Evolutionary conservation across 2,888 invertebrate genomes (phyloP).

Genomic region (Cephus runcator): DNA sequence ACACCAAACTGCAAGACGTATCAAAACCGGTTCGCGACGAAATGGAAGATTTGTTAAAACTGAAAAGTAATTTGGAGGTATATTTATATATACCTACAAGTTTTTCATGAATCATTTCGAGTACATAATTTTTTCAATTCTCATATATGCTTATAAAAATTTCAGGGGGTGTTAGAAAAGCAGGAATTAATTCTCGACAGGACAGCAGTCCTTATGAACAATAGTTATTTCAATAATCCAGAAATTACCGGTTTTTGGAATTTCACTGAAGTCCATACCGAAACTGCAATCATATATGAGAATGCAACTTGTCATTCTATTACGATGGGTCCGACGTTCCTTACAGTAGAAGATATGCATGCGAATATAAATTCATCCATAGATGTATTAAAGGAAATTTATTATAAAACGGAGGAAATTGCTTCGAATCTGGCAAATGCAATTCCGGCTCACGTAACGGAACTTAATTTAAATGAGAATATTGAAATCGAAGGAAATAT

Average conservation of each 20-base stretch:
- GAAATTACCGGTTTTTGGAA: constrained; percentile 39
- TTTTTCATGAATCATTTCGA: constrained; percentile 10
- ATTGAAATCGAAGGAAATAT: constrained; percentile 57
- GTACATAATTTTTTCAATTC: constrained; percentile 1
- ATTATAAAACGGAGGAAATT: constrained; percentile 27
- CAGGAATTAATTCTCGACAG: constrained; percentile 45
- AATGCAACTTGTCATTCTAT: constrained; percentile 26
- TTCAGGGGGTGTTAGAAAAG: constrained; percentile 20
- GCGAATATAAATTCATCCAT: constrained; percentile 14
- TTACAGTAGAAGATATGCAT: constrained; percentile 24
- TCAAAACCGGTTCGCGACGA: constrained; percentile 51
- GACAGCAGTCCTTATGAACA: constrained; percentile 28
- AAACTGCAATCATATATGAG: constrained; percentile 24
- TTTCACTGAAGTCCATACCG: constrained; percentile 27
- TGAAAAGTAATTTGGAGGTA: constrained; percentile 57
- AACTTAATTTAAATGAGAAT: constrained; percentile 31
- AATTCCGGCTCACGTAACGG: constrained; percentile 17
- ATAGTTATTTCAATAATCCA: constrained; percentile 38
- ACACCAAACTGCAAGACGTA: constrained; percentile 47
- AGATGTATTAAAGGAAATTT: constrained; percentile 22
- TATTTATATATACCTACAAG: neutral
- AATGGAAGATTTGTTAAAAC: constrained; percentile 47
- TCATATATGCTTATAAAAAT: constrained; percentile 5
- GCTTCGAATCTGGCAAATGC: constrained; percentile 28
- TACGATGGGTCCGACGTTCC: constrained; percentile 26